A percentile compares a stretch with the other conserved stretches of the same genome.
These are phyloP conservation scores for Phenganax subtilis DNA, from an alignment of 92 coral and sea anemone species.

Conservation along the genomic window DNA sequence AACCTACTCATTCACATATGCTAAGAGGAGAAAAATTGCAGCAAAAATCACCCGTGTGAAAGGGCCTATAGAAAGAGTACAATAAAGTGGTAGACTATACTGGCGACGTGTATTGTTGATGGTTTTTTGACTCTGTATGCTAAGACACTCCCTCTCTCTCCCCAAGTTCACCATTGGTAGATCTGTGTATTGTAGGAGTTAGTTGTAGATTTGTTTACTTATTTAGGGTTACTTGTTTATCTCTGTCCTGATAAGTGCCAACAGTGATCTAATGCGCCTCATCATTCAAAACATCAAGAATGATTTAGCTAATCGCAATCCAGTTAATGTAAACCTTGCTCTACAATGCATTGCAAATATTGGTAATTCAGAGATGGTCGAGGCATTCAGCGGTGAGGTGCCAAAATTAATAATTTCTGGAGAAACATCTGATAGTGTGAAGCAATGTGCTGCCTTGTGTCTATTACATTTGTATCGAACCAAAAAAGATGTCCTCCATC, in stretches of 20 bases:
- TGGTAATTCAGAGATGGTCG: constrained; percentile 96
- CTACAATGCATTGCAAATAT: constrained; percentile 95
- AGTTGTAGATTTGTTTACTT: constrained; percentile 1
- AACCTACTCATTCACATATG: no score
- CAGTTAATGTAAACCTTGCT: constrained; percentile 88
- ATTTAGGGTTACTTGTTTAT: constrained; percentile 80
- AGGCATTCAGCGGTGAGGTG: constrained; percentile 85
- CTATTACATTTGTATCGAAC: constrained; percentile 80
- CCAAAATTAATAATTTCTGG: constrained; percentile 94
- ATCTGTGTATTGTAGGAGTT: not conserved
- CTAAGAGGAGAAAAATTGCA: no score
- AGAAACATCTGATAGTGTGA: constrained; percentile 92
- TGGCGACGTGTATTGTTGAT: no score
- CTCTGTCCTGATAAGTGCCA: constrained; percentile 93
- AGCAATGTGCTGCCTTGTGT: constrained; percentile 92
- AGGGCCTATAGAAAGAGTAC: no score
- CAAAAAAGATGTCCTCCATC: constrained; percentile 73
- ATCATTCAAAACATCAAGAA: constrained; percentile 95
- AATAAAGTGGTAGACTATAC: no score
- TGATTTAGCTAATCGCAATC: constrained; percentile 90
- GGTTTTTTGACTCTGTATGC: no score
- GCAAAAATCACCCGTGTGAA: no score
- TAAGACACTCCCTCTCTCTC: not conserved
- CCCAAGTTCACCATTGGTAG: not conserved
- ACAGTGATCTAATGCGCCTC: constrained; percentile 90